A percentile compares a stretch with the other conserved stretches of the same genome.
Conservation (phyloP, 2,888 invertebrate species). For the Onchidella celtica region DNA sequence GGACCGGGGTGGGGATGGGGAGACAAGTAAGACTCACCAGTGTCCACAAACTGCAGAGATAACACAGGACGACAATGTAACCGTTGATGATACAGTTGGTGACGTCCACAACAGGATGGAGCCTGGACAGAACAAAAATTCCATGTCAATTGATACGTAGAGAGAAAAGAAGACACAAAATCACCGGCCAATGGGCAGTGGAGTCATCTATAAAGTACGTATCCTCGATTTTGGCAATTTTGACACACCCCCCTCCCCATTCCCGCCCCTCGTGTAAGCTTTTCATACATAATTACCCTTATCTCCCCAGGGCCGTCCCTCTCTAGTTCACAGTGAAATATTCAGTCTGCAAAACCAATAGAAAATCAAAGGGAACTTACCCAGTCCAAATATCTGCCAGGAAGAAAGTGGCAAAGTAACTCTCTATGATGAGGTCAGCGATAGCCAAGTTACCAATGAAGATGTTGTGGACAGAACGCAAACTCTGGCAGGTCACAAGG, state of each 20-base stretch:
- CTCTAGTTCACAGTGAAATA: not conserved
- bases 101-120: slow-evolving; percentile 30
- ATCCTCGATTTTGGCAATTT: too few relatives aligned
- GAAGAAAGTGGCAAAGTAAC: slow-evolving; percentile 44
- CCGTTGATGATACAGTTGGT: slow-evolving; percentile 35
- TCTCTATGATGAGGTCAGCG: slow-evolving; percentile 42
- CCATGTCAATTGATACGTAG: too few relatives aligned
- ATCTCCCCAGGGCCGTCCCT: too few relatives aligned
- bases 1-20: too few relatives aligned
- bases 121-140: too few relatives aligned
- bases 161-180: too few relatives aligned
- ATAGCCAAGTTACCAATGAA: slow-evolving; percentile 49
- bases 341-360: not conserved
- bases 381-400: slow-evolving; percentile 37
- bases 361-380: slow-evolving; percentile 16
- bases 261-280: too few relatives aligned
- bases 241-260: too few relatives aligned
- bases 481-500: slow-evolving; percentile 31
- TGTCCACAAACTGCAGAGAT: slow-evolving; percentile 32
- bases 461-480: slow-evolving; percentile 44
- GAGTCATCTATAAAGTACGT: too few relatives aligned
- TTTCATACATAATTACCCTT: too few relatives aligned
- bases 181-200: too few relatives aligned
- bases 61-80: slow-evolving; percentile 29
- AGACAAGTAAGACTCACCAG: slow-evolving; percentile 25